Evolutionary conservation across 1,140 invertebrate genomes (phyloP).

Genomic region (Sitobion miscanthi): DNA sequence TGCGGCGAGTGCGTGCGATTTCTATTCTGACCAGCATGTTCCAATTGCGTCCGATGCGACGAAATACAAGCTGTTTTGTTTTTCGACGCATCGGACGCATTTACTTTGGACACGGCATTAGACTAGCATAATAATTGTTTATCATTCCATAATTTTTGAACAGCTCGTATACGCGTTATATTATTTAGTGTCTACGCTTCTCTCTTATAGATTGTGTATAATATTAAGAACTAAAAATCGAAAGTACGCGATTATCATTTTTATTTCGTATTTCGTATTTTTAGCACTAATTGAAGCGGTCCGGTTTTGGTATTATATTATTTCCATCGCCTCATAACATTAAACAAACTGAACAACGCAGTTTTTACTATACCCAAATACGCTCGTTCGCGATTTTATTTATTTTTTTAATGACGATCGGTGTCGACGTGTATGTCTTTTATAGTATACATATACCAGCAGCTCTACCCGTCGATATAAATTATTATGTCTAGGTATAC

Average conservation of each 20-base stretch:
- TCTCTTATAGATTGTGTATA: neutral
- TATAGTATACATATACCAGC: neutral
- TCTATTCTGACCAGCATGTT: too few relatives aligned
- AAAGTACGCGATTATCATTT: neutral
- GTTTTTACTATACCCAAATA: neutral
- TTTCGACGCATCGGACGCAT: too few relatives aligned
- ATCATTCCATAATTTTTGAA: too few relatives aligned
- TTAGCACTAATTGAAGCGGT: too few relatives aligned
- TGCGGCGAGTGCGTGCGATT: too few relatives aligned
- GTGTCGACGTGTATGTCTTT: neutral
- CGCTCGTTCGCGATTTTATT: neutral
- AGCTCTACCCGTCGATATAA: neutral
- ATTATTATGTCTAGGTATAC: neutral
- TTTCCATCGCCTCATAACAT: neutral
- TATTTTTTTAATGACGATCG: neutral
- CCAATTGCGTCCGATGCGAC: too few relatives aligned
- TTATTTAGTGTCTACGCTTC: too few relatives aligned
- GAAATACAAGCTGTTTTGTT: too few relatives aligned
- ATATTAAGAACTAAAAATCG: too few relatives aligned
- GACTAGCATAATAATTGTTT: too few relatives aligned
- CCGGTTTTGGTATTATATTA: neutral
- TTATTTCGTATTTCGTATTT: neutral
- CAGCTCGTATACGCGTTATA: too few relatives aligned
- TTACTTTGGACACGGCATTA: too few relatives aligned
- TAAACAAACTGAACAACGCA: neutral